A percentile compares a stretch with the other conserved stretches of the same genome.
phyloP scores from a whole-genome alignment of 2,888 invertebrate species.

The Geophilus truncorum region DNA sequence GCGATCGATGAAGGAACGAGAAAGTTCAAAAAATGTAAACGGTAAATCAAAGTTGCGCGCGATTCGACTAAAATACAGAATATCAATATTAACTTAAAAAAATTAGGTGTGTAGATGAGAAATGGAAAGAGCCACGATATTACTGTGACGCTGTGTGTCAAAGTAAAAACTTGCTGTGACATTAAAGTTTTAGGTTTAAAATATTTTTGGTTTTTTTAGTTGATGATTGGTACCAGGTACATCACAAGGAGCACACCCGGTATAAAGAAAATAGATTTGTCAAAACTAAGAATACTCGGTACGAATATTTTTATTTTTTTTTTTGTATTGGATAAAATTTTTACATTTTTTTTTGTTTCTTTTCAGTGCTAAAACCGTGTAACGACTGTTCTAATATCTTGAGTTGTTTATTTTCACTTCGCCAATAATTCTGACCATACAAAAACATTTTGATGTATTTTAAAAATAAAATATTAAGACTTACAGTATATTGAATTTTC shows the following conservation, averaged over 20 bases:
- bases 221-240: not conserved
- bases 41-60: not conserved
- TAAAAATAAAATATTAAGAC: not conserved
- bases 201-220: no score
- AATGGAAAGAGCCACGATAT: not conserved
- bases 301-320: not conserved
- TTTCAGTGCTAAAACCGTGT: not conserved
- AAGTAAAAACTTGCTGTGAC: no score
- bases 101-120: not conserved
- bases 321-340: no score
- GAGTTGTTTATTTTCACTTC: not conserved
- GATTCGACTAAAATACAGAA: not conserved
- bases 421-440: not conserved
- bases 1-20: not conserved
- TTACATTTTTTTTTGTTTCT: not conserved
- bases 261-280: not conserved
- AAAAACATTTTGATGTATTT: not conserved
- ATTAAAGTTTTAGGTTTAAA: no score
- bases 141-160: not conserved
- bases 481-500: not conserved
- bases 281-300: not conserved
- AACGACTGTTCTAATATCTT: not conserved
- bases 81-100: not conserved
- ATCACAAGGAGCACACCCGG: not conserved
- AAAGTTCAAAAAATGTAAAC: not conserved